These are phyloP conservation scores for Mesembrinibis cayennensis DNA, from an alignment of 2,113 vertebrate genomes.

Conservation along the genomic window DNA sequence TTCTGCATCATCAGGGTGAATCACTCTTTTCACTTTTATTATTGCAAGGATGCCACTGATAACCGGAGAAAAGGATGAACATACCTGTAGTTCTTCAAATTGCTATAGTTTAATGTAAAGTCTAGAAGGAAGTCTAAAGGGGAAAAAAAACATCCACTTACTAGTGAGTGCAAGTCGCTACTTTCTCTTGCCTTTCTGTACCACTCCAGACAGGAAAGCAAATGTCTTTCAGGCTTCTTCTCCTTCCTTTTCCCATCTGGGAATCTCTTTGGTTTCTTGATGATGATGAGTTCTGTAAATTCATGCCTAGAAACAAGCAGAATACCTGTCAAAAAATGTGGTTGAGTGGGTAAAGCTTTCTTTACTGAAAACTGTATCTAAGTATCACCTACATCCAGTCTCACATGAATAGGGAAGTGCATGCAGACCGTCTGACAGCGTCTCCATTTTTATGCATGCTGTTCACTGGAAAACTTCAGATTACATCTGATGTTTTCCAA, in stretches of 20 bases:
- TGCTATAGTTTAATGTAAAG: not conserved
- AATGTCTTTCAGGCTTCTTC: not conserved
- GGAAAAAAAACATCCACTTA: not conserved
- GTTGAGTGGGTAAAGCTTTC: not conserved
- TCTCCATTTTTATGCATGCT: not conserved
- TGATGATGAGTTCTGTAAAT: not conserved
- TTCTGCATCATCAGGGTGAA: conserved; percentile 61
- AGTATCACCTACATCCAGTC: not conserved
- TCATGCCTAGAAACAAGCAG: not conserved
- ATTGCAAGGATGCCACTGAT: conserved; percentile 52
- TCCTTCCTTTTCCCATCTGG: not conserved
- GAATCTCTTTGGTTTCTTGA: not conserved
- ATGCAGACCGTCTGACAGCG: not conserved
- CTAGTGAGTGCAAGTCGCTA: not conserved
- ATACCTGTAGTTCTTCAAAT: not conserved
- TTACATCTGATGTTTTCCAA: not conserved
- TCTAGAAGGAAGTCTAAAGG: not conserved
- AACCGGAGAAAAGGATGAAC: conserved; percentile 41
- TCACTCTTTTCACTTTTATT: conserved; percentile 50
- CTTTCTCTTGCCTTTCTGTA: not conserved
- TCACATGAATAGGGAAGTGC: not conserved
- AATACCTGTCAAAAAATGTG: not conserved
- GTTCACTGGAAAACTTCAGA: not conserved
- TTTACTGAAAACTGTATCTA: not conserved
- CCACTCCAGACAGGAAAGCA: not conserved